Base-by-base conservation (phyloP, 2,797 vertebrate species). In the Chelonia mydas region DNA sequence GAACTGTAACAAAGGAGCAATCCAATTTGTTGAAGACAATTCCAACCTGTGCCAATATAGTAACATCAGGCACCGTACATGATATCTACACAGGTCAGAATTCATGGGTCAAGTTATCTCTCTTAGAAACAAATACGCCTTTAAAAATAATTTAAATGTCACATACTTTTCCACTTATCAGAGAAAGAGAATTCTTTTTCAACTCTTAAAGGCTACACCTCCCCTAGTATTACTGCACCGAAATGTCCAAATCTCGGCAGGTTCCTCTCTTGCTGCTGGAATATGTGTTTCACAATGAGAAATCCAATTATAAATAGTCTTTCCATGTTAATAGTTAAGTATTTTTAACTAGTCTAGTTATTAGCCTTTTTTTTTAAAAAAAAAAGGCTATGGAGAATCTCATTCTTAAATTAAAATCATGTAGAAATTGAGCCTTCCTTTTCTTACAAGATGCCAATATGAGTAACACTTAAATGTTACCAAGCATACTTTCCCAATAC, bases 351-450 rank as follows among this genome's bases (percentile, higher is more conserved):
- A n/a, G 53, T 57, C 59, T 86, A 86, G 41, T 87, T 90, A 90
- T 81, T 79, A 89, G 85, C 77, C 91, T 89, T 87, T 95, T 72
- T 92, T 41, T 49, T 76, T n/a, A n/a, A 53, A 83, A 88, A 83
- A 88, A 54, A 10, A 25, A 33, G 9, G 33, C 80, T 83, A 84
- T 28, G 47, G 87, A 91, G 68, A 11, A 45, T 25, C 4, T 83
- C 89, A 84, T 85, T 78, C 28, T 86, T 83, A 31, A 28, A 87
- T 53, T 80, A 90, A 45, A 45, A 57, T 59, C 68, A 86, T 81
- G 78, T 81, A 84, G 54, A 82, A 95, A 87, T 37, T 3, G 31
- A 94, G 86, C 7, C 49, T 61, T 86, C 82, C 54, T 59, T 21
- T 78, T 31, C 41, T 87, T 49, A 55, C 28, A 57, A 37, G 51